Percentiles rank a stretch among this genome's conserved stretches.
Conservation (phyloP, 1,140 invertebrate species). For the Pogonomyrmex barbatus region DNA sequence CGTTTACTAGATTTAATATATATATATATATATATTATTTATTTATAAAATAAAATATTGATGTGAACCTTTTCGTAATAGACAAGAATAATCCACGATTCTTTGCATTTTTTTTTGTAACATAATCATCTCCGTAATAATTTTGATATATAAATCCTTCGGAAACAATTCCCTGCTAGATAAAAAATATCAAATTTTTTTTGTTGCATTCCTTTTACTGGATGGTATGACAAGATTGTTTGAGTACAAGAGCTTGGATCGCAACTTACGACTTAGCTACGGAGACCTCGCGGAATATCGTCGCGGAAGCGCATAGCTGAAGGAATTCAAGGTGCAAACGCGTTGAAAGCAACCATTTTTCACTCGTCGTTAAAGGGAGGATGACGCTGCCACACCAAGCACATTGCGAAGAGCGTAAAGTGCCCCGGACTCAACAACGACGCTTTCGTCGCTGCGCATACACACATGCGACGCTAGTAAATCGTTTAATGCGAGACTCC, state of each 20-base stretch:
- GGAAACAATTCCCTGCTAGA: neutral
- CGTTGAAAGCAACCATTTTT: constrained; percentile 53
- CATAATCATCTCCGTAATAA: neutral
- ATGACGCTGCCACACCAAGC: constrained; percentile 26
- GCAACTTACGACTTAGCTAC: constrained; percentile 39
- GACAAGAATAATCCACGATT: neutral
- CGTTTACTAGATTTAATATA: neutral
- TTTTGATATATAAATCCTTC: neutral
- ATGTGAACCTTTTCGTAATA: neutral
- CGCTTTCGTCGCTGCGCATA: constrained; percentile 62
- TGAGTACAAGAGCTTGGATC: neutral
- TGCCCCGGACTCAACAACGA: constrained; percentile 41
- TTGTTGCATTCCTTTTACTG: neutral
- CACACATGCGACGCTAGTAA: constrained; percentile 57
- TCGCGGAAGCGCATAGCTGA: constrained; percentile 17
- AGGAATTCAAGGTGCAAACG: constrained; percentile 44
- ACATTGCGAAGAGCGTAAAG: constrained; percentile 45
- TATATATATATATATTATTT: neutral
- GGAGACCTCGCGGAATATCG: constrained; percentile 31
- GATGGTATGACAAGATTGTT: constrained; percentile 18
- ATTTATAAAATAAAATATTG: neutral
- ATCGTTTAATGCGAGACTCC: constrained; percentile 75
- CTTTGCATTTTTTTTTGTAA: neutral
- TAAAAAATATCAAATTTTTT: constrained; percentile 1
- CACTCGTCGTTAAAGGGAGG: constrained; percentile 64